Evolutionary conservation across 92 coral and sea anemone genomes (phyloP).

Genomic region (Anthopleura xanthogrammica): DNA sequence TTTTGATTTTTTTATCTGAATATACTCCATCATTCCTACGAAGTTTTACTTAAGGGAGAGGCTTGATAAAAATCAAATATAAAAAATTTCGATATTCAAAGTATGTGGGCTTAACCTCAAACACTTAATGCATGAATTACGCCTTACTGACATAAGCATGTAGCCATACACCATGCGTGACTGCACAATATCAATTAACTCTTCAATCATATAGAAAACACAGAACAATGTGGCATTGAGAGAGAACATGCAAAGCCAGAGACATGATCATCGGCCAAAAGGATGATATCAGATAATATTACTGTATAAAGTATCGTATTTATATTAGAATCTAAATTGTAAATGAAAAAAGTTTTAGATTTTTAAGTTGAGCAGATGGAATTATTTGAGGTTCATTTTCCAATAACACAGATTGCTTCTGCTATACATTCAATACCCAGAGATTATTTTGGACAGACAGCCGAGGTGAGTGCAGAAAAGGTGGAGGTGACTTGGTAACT

Average conservation of each 20-base stretch:
- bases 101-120: too few relatives aligned
- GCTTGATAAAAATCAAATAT: too few relatives aligned
- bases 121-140: too few relatives aligned
- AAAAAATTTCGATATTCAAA: too few relatives aligned
- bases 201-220: neutral
- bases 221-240: neutral
- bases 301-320: neutral
- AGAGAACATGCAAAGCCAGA: neutral
- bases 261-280: neutral
- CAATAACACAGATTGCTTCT: too few relatives aligned
- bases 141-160: neutral
- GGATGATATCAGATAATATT: neutral
- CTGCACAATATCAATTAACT: neutral
- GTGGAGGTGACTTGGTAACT: too few relatives aligned
- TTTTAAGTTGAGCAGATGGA: neutral
- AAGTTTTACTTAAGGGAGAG: too few relatives aligned
- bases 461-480: too few relatives aligned
- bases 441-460: too few relatives aligned
- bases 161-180: slow-evolving; percentile 2
- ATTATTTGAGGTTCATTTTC: neutral
- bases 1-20: too few relatives aligned
- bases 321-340: neutral
- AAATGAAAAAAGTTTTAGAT: neutral
- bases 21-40: too few relatives aligned
- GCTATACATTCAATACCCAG: too few relatives aligned